Base-by-base conservation (phyloP, 2,113 vertebrate species). In the Pedionomus torquatus region DNA sequence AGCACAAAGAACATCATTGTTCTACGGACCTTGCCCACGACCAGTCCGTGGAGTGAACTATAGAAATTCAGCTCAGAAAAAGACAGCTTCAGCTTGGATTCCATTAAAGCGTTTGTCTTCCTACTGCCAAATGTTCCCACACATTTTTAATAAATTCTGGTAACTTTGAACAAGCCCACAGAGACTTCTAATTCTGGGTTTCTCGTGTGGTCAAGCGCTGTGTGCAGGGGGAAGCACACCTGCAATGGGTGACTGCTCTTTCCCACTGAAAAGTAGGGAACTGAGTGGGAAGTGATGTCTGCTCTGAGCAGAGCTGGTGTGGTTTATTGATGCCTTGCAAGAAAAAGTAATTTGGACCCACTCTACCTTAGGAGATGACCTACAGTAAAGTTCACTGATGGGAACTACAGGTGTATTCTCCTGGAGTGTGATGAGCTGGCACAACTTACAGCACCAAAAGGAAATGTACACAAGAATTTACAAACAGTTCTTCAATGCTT, bases 1-100 rank as follows among this genome's bases (percentile, higher is more conserved):
- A 88, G 71, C 75, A 86, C 80, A 95, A 91, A 84, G 72, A 24
- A 10, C n/a, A 55, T 11, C 60, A n/a, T 39, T 95, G 87, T 95
- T 83, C 51, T 23, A 28, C 60, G 86, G 66, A 63, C 33, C 21
- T 7, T 46, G n/a, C n/a, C 48, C 63, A 71, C 43, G 54, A 24
- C 5, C 0, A 0, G 9, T 7, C 54, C 68, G 6, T 48, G 33
- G 28, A 90, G 48, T 31, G 26, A 90, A 74, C 4, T 66, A 10
- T 9, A 81, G 77, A 95, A 95, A 71, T 71, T 31, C 55, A 44
- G 35, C 64, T 81, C 46, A 63, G 39, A 64, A 89, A 70, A 75
- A 84, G 37, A 49, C 60, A 78, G 39, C 25, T 89, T 84, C 41
- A 35, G 21, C 37, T 87, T 28, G 18, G 33, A 63, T 77, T 77